These are phyloP conservation scores for Pangasianodon gigas DNA, from an alignment of 2,113 vertebrate genomes.

Conservation along the genomic window DNA sequence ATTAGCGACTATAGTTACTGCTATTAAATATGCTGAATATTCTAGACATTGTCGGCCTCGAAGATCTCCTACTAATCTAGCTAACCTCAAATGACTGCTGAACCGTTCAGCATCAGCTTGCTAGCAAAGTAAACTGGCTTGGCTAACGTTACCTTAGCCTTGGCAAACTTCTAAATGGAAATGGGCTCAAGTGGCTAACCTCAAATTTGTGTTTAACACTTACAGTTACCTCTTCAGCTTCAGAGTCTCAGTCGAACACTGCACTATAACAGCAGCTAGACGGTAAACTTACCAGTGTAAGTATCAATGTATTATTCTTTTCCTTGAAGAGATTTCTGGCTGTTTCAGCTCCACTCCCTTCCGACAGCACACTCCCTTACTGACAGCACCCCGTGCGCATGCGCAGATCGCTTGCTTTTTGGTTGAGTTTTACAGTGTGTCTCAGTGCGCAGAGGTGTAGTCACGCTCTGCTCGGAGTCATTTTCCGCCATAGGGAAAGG, in stretches of 20 bases:
- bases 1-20: not conserved
- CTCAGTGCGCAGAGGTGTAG: not conserved
- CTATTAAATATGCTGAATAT: not conserved
- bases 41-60: not conserved
- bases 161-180: not conserved
- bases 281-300: not conserved
- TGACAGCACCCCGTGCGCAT: not conserved
- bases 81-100: not conserved
- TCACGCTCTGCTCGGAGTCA: too few species aligned
- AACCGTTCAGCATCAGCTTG: too few species aligned
- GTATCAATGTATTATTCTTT: not conserved
- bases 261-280: not conserved
- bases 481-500: not conserved
- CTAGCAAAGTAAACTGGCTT: not conserved
- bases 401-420: not conserved
- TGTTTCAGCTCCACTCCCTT: not conserved
- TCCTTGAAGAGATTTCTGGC: not conserved
- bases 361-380: not conserved
- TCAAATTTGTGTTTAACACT: not conserved
- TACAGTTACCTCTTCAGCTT: not conserved
- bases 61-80: not conserved
- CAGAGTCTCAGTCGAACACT: not conserved
- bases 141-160: not conserved
- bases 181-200: not conserved
- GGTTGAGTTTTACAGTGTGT: too few species aligned